Evolutionary conservation across 2,113 vertebrate species (phyloP).

Genomic region (Cettia cetti): DNA sequence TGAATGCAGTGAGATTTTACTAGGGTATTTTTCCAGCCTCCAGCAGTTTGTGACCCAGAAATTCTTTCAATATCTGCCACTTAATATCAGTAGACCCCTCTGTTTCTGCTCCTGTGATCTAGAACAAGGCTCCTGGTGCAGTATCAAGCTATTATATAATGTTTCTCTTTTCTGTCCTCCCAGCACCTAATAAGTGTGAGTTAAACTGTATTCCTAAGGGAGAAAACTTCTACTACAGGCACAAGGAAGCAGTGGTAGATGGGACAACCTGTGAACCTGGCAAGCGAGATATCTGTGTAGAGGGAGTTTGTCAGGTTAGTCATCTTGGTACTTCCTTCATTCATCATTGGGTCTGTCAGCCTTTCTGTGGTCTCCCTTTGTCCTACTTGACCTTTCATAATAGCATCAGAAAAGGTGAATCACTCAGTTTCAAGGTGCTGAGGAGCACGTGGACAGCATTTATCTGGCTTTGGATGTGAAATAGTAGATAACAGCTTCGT

Average conservation of each 20-base stretch:
- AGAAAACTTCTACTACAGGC: constrained; percentile 92
- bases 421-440: background rate
- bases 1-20: background rate
- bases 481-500: background rate
- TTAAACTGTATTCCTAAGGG: constrained; percentile 96
- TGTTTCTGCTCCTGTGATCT: background rate
- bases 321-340: background rate
- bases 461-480: background rate
- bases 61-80: background rate
- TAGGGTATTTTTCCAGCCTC: background rate
- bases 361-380: background rate
- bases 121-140: background rate
- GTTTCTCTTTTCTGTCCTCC: background rate
- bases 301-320: constrained; percentile 86
- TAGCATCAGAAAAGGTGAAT: background rate
- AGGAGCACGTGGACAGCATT: background rate
- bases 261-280: constrained; percentile 92
- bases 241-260: constrained; percentile 83
- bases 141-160: background rate
- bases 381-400: background rate
- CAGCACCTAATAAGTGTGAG: constrained; percentile 92
- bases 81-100: background rate
- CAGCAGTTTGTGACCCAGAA: background rate
- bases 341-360: background rate
- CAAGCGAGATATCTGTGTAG: constrained; percentile 84